Conservation (phyloP, 1,140 invertebrate genomes). For the Helicoverpa zea region DNA sequence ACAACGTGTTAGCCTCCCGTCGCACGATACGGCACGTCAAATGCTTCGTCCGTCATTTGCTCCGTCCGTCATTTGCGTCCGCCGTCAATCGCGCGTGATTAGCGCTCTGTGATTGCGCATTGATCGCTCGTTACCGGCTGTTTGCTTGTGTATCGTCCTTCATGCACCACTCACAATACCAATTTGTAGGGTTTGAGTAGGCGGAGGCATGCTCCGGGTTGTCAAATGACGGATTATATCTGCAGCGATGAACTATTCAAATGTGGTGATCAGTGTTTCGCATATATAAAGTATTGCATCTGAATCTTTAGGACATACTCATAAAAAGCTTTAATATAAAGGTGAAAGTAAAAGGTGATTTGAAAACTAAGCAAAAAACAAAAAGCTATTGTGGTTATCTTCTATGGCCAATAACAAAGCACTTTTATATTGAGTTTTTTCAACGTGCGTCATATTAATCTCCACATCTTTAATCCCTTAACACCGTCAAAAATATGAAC, state of each 20-base stretch:
- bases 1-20: conserved; percentile 41
- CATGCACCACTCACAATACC: neutral
- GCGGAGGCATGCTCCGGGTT: neutral
- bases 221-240: neutral
- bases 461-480: conserved; percentile 70
- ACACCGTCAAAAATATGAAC: conserved; percentile 76
- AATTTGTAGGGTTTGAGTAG: conserved; percentile 22
- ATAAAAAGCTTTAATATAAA: too few species aligned
- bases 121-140: conserved; percentile 61
- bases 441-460: conserved; percentile 53
- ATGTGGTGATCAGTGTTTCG: too few species aligned
- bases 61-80: conserved; percentile 50
- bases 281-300: too few species aligned
- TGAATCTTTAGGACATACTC: too few species aligned
- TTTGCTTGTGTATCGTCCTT: conserved; percentile 18
- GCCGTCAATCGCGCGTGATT: conserved; percentile 62
- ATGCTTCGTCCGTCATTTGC: conserved; percentile 50
- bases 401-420: neutral
- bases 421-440: conserved; percentile 31
- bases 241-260: too few species aligned
- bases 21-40: conserved; percentile 38
- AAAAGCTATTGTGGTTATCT: too few species aligned
- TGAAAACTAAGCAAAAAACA: neutral
- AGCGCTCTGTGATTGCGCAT: conserved; percentile 69
- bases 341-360: neutral